Evolutionary conservation across 2,113 vertebrate genomes (phyloP), one percentile per base, ranked within the genome.

Genomic region (Cranoglanis bouderius): DNA sequence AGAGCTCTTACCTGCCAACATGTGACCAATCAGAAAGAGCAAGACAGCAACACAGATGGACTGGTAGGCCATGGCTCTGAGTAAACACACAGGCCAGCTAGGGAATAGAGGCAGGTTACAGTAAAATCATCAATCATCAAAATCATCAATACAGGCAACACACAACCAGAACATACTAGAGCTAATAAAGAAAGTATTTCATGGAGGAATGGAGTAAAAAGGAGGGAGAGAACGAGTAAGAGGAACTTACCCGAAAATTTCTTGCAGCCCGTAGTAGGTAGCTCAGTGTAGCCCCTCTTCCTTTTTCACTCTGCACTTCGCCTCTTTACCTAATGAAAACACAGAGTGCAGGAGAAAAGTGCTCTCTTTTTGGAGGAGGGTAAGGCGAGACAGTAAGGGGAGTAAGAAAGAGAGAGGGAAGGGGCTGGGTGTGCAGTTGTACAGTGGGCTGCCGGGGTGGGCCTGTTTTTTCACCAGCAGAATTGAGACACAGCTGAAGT

Each of bases 281-380:
- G 63, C 49, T 82, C 24, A 43, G 21, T 70, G 63, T 40, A 32
- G 67, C 35, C 57, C 43, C 2, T 57, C 21, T 89, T 35, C 0
- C 91, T 87, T 89, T 82, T 74, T 88, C 53, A 46, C 88, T 72
- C 77, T 91, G 82, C 82, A 92, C 92, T 92, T 91, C 40, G 63
- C 88, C 90, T 88, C 89, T 91, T 93, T 93, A 95, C 88, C 93
- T 90, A 91, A 92, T 92, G 92, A 93, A 94, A 94, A 95, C 94
- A 92, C 91, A 88, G 91, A 90, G 90, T 77, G 88, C 86, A 61
- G 92, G 90, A 93, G 90, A 93, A 91, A 93, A 93, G 89, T 90
- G 90, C 75, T 86, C 92, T 90, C 82, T 94, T 67, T 94, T 72
- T 93, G 81, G 89, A 93, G 90, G 92, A 91, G 91, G 94, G 14